Conservation (phyloP, 2,888 invertebrate species). For the Hemistola chrysoprasaria region DNA sequence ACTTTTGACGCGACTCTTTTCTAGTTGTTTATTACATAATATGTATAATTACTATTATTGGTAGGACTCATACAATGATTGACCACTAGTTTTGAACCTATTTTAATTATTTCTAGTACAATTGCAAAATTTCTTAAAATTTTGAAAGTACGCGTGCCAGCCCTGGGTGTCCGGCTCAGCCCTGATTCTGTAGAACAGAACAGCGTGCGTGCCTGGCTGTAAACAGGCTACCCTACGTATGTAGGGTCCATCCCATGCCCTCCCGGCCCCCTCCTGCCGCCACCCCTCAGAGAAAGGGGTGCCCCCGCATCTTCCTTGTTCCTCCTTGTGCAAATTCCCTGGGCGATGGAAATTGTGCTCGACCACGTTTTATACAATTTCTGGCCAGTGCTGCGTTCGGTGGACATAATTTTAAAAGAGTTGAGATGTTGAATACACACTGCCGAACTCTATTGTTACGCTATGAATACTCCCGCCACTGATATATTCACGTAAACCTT, state of each 20-base stretch:
- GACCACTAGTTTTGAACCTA: too few relatives aligned
- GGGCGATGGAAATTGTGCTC: slow-evolving; percentile 80
- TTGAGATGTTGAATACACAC: slow-evolving; percentile 17
- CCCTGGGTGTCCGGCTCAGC: slow-evolving; percentile 78
- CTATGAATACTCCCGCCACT: too few relatives aligned
- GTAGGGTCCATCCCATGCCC: slow-evolving; percentile 70
- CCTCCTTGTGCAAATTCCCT: slow-evolving; percentile 82
- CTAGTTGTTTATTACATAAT: too few relatives aligned
- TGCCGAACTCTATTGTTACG: slow-evolving; percentile 1
- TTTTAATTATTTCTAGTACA: too few relatives aligned
- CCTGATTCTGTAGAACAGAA: slow-evolving; percentile 79
- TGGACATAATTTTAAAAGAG: slow-evolving; percentile 37
- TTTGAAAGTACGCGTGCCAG: slow-evolving; percentile 38
- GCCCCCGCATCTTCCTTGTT: slow-evolving; percentile 78
- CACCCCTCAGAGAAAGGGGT: slow-evolving; percentile 73
- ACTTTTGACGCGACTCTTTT: too few relatives aligned
- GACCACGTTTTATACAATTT: slow-evolving; percentile 82
- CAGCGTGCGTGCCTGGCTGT: slow-evolving; percentile 79
- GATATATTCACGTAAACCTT: too few relatives aligned
- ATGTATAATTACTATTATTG: too few relatives aligned
- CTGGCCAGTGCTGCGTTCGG: slow-evolving; percentile 56
- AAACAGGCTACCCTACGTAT: slow-evolving; percentile 77
- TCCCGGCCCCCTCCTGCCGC: slow-evolving; percentile 35
- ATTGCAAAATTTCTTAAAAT: slow-evolving; percentile 27
- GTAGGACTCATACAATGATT: too few relatives aligned